Conservation (phyloP, 2,113 vertebrate species). For the Sinosuthora webbiana region DNA sequence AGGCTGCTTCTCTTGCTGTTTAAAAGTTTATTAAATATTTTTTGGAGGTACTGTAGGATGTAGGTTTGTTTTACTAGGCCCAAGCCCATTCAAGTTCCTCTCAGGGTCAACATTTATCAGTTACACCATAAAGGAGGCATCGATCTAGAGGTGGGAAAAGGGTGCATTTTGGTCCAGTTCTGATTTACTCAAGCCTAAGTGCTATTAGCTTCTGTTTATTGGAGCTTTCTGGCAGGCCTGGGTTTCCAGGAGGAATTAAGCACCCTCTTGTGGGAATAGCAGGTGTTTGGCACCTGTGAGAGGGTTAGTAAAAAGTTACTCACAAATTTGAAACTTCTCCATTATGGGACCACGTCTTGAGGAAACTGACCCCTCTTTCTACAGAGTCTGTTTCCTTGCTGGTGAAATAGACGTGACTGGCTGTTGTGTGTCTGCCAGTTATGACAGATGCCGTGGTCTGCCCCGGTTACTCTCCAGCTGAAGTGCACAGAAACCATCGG, state of each 20-base stretch:
- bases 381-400: accelerated
- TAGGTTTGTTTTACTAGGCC: not conserved
- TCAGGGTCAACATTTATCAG: not conserved
- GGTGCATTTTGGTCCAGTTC: not conserved
- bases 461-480: not conserved
- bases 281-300: not conserved
- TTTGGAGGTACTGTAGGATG: not conserved
- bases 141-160: not conserved
- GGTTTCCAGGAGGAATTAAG: not conserved
- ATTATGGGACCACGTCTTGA: accelerated
- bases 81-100: not conserved
- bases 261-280: not conserved
- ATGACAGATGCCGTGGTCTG: accelerated
- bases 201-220: accelerated
- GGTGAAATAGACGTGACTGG: accelerated
- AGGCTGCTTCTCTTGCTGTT: not conserved
- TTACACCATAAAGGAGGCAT: not conserved
- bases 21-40: not conserved
- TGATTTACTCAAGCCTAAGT: not conserved
- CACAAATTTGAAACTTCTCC: not conserved
- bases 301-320: not conserved
- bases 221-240: too few relatives aligned
- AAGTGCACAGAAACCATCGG: accelerated
- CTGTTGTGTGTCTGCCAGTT: accelerated
- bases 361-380: accelerated